Evolutionary conservation across 2,797 vertebrate species (phyloP), one percentile per base, ranked within the genome.

Genomic region (Cyclopterus lumpus): DNA sequence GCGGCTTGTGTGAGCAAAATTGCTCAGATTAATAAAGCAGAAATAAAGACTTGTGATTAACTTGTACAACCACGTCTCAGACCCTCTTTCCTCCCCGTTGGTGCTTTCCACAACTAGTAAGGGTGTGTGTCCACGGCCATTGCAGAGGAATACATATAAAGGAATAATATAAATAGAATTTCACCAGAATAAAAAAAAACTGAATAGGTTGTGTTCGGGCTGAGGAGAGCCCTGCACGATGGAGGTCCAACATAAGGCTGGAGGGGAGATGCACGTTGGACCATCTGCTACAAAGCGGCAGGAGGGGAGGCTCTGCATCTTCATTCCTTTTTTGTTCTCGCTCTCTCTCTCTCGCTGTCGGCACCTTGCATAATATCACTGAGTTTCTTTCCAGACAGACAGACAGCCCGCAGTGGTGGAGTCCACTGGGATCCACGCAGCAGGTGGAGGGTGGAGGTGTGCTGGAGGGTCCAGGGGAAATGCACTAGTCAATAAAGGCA

Each of bases 251-350:
- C 88, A 87, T 69, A 63, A 87, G 73, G 80, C 80, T 55, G 78
- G 71, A 48, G 81, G 81, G 82, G 81, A 79, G 71, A 71, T 53
- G 75, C 63, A 49, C 49, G 30, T 70, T 28, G 63, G 87, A 85
- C 92, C 93, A 93, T 94, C 91, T 92, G 92, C 55, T 79, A 28
- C 74, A 36, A 58, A 86, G 75, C 88, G 2, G 84, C 90, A 81
- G 88, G 90, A 90, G 88, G 87, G 85, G 66, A 86, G 48, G 69
- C 34, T 66, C 77, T 75, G 68, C 67, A 53, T 69, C 61, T 9
- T 42, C 46, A 16, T 8, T 44, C 59, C 24, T 67, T 28, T 73
- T 22, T 67, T 20, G 0, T 18, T 22, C 22, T 40, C 55, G 14
- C 44, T 73, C 6, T 54, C 22, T 59, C 67, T 70, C 6, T 51